Evolutionary conservation across 2,888 invertebrate species (phyloP).

Genomic region (Plagodis dolabraria): DNA sequence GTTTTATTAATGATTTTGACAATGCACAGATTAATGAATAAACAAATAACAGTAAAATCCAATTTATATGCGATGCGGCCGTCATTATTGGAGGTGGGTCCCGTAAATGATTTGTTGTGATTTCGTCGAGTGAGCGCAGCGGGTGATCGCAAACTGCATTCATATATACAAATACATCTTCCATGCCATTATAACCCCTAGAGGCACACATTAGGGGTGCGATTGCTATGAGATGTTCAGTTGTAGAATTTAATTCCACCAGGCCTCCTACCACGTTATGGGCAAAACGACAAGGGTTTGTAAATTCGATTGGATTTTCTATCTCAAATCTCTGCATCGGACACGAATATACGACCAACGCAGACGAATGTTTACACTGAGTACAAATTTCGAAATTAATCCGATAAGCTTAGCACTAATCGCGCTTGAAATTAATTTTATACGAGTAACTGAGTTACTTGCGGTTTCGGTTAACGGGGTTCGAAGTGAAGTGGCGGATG

Average conservation of each 20-base stretch:
- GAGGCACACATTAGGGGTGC: slow-evolving; percentile 45
- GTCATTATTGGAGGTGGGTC: slow-evolving; percentile 81
- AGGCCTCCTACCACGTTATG: slow-evolving; percentile 81
- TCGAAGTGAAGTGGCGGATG: slow-evolving; percentile 70
- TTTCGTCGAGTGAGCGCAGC: slow-evolving; percentile 80
- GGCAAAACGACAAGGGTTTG: slow-evolving; percentile 80
- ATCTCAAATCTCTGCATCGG: slow-evolving; percentile 74
- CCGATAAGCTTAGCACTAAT: slow-evolving; percentile 56
- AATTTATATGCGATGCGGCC: slow-evolving; percentile 76
- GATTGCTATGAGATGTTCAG: slow-evolving; percentile 45
- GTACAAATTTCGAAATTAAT: slow-evolving; percentile 73
- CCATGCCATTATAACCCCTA: slow-evolving; percentile 56
- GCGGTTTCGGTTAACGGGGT: slow-evolving; percentile 59
- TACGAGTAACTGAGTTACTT: slow-evolving; percentile 37
- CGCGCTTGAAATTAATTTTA: slow-evolving; percentile 64
- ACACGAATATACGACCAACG: slow-evolving; percentile 66
- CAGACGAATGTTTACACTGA: slow-evolving; percentile 76
- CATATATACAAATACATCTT: slow-evolving; percentile 53
- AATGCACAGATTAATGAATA: slow-evolving; percentile 55
- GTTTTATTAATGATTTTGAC: slow-evolving; percentile 31
- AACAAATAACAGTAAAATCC: slow-evolving; percentile 69
- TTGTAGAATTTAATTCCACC: slow-evolving; percentile 73
- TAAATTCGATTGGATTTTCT: slow-evolving; percentile 80
- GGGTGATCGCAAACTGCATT: slow-evolving; percentile 79
- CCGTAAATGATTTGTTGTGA: slow-evolving; percentile 83